These are phyloP conservation scores for Eutolmus rufibarbis DNA, from an alignment of 2,888 invertebrate species.

Conservation along the genomic window DNA sequence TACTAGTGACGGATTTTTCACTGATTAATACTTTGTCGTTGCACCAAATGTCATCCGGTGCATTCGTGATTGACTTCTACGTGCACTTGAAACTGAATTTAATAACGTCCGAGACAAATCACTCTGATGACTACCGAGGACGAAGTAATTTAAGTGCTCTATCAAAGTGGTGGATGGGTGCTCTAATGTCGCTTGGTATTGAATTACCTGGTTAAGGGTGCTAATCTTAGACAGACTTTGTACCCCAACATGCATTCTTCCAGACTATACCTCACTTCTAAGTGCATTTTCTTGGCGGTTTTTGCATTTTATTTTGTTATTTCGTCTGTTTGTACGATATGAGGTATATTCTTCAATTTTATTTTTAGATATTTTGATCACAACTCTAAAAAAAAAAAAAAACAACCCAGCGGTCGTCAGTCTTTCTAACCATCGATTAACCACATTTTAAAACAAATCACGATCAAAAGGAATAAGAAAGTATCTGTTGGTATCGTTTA, in stretches of 20 bases:
- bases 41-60: background rate
- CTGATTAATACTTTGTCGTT: background rate
- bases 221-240: background rate
- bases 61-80: background rate
- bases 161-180: background rate
- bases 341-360: background rate
- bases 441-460: background rate
- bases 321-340: background rate
- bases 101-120: background rate
- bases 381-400: background rate
- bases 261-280: background rate
- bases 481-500: background rate
- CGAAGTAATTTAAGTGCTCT: background rate
- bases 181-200: background rate
- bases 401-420: background rate
- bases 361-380: background rate
- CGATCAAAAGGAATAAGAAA: background rate
- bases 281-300: background rate
- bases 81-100: background rate
- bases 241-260: background rate
- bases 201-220: background rate
- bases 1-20: background rate
- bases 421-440: background rate
- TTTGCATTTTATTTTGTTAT: background rate
- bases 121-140: background rate